Conservation (phyloP, 2,797 vertebrate genomes). For the Gymnodraco acuticeps region DNA sequence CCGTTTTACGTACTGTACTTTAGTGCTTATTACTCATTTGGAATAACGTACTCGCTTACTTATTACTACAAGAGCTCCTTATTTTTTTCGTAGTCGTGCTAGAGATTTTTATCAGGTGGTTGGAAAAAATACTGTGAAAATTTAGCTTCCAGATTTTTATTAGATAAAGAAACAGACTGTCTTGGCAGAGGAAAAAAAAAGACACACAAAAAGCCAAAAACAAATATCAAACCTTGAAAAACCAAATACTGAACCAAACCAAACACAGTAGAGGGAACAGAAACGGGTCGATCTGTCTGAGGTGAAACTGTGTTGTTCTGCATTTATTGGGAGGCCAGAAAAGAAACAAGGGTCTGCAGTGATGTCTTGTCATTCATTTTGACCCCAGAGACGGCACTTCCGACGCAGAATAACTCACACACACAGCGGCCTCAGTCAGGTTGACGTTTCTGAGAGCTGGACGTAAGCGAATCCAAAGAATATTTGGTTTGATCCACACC, state of each 20-base stretch:
- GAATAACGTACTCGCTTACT: conserved; percentile 83
- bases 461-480: conserved; percentile 79
- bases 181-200: conserved; percentile 66
- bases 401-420: conserved; percentile 36
- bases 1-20: conserved; percentile 85
- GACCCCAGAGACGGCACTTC: conserved; percentile 39
- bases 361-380: conserved; percentile 48
- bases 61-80: conserved; percentile 84
- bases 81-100: conserved; percentile 87
- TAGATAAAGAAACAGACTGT: conserved; percentile 83
- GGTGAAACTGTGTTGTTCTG: conserved; percentile 53
- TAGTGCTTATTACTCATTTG: conserved; percentile 85
- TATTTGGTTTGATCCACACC: conserved; percentile 76
- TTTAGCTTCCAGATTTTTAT: conserved; percentile 89
- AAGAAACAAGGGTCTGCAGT: conserved; percentile 20
- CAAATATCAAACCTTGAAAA: conserved; percentile 72
- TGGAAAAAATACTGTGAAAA: conserved; percentile 91
- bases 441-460: conserved; percentile 55
- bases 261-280: conserved; percentile 67
- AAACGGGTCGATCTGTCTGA: conserved; percentile 60
- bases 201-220: conserved; percentile 79
- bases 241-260: conserved; percentile 80
- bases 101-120: conserved; percentile 91
- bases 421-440: conserved; percentile 58
- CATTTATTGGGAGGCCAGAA: conserved; percentile 22